Evolutionary conservation across 2,113 vertebrate genomes (phyloP), one percentile per base, ranked within the genome.

Genomic region (Hipposideros armiger): DNA sequence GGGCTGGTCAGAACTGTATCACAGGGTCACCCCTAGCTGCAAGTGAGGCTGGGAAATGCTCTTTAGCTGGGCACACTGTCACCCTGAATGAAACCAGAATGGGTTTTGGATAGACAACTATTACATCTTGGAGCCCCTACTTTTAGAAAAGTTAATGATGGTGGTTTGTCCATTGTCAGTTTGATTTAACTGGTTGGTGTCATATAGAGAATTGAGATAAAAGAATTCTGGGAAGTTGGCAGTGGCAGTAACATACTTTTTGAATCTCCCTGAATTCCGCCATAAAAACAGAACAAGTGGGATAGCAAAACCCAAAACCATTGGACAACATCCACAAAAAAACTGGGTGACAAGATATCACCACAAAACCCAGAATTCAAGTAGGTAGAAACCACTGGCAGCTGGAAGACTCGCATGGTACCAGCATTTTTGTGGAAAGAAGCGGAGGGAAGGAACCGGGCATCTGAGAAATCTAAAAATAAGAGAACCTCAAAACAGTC

Each of bases 401-500:
- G 30, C 26, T 52, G 14, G 15, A 85, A 87, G 81, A 87, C 19
- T 90, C 60, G 15, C 22, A 66, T 19, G 17, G 22, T 87, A 45
- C 60, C 22, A 8, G 40, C 32, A 60, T 52, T 86, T 96, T 77
- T 69, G 32, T 70, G 56, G 52, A 72, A 82, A 83, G 54, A 58
- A 82, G 78, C 62, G 85, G 60, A 73, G 32, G 40, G 60, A 82
- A 87, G 74, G 47, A 82, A 82, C 13, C 77, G 45, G 14, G 45
- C 30, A 7, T 64, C 52, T 91, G 69, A 77, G 54, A 82, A 96
- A 77, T 77, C 32, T 77, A 64, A 94, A 85, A 95, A 84, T 89
- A 85, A 82, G 47, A 78, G 52, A 76, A 69, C 30, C 52, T 5
- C 50, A 69, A 56, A 62, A 78, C 36, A 90, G 64, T 26, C 64